These are phyloP conservation scores for Peromyscus maniculatus DNA, from an alignment of 2,113 vertebrate species.

Conservation along the genomic window DNA sequence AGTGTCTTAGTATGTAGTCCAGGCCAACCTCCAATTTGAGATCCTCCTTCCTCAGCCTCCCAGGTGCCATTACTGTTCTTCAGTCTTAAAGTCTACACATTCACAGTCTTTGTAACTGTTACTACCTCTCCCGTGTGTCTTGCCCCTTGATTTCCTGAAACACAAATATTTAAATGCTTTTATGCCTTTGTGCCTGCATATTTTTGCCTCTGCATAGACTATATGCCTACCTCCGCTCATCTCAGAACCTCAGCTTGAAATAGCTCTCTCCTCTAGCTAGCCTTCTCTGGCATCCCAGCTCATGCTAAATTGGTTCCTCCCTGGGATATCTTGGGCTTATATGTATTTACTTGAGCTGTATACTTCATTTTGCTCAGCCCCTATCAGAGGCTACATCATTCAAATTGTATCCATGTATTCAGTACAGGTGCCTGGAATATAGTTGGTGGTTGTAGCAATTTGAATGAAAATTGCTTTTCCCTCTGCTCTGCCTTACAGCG, in stretches of 20 bases:
- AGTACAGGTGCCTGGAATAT: not conserved
- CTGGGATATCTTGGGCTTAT: not conserved
- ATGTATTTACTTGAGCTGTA: slow-evolving; percentile 23
- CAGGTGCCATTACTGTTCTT: not conserved
- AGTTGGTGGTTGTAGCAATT: slow-evolving; percentile 50
- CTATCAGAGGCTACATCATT: not conserved
- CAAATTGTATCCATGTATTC: not conserved
- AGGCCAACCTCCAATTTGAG: not conserved
- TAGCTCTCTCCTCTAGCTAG: not conserved
- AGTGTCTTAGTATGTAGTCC: not conserved
- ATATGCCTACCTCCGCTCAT: not conserved
- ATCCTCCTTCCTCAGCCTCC: not conserved
- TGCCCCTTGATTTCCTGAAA: slow-evolving; percentile 29
- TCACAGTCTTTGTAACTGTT: not conserved
- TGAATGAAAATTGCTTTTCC: slow-evolving; percentile 68
- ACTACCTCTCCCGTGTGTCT: not conserved
- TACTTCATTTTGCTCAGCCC: not conserved
- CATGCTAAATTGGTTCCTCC: not conserved
- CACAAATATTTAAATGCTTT: not conserved
- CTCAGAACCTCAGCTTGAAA: not conserved
- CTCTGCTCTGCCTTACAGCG: slow-evolving; percentile 86
- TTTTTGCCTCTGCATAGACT: not conserved
- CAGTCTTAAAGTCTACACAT: not conserved
- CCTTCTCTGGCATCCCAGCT: not conserved
- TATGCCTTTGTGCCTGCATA: not conserved